phyloP scores from a whole-genome alignment of 2,888 invertebrate species.

The Fissipunctia ypsillon region DNA sequence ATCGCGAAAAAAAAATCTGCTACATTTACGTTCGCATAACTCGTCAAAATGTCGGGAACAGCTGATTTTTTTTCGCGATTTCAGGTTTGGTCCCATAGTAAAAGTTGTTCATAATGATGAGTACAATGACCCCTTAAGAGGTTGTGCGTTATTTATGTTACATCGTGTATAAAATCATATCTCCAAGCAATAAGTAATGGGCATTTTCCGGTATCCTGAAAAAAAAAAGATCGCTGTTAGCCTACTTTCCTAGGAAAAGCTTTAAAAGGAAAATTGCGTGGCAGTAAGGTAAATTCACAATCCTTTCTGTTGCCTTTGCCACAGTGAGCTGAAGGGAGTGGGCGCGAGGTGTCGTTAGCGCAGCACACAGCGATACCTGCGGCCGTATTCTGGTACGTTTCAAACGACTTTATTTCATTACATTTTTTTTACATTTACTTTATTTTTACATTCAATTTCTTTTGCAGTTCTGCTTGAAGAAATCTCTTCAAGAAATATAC shows the following conservation, averaged over 20 bases:
- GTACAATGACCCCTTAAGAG: too few species aligned
- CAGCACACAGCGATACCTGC: slow-evolving; percentile 64
- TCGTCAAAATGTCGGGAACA: too few species aligned
- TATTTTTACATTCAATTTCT: slow-evolving; percentile 1
- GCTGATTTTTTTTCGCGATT: too few species aligned
- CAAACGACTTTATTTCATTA: neutral
- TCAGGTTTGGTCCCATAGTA: too few species aligned
- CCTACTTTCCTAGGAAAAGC: neutral
- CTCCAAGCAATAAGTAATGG: neutral
- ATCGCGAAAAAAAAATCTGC: too few species aligned
- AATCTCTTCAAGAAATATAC: neutral
- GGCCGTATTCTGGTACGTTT: slow-evolving; percentile 64
- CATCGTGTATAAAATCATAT: slow-evolving; percentile 2
- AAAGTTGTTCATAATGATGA: too few species aligned
- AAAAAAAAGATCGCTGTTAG: neutral
- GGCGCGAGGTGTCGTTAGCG: slow-evolving; percentile 66
- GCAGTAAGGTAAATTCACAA: slow-evolving; percentile 20
- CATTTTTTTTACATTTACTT: neutral
- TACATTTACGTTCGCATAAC: too few species aligned
- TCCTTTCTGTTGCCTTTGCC: slow-evolving; percentile 36
- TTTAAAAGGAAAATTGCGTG: slow-evolving; percentile 27
- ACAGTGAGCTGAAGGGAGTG: slow-evolving; percentile 57
- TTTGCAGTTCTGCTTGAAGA: neutral
- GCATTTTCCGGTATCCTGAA: neutral
- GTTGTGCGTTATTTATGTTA: too few species aligned